A percentile compares a stretch with the other conserved stretches of the same genome.
These are phyloP conservation scores for Smittia sp. DNA, from an alignment of 2,888 invertebrate species.

Conservation along the genomic window DNA sequence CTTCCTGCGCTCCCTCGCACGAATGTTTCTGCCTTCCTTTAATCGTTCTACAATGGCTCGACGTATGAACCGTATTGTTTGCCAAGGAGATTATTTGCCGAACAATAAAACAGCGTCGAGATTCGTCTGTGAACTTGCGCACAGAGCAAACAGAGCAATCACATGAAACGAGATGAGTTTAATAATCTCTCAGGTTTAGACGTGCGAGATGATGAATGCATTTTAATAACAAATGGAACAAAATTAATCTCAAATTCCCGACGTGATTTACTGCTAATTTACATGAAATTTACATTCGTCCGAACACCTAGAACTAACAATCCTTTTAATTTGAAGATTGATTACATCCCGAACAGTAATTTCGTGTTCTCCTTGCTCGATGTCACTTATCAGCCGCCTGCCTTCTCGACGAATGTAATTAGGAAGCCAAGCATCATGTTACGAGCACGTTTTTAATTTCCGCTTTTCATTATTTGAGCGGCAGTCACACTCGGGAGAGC, in stretches of 20 bases:
- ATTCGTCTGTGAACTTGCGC: conserved; percentile 23
- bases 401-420: conserved; percentile 17
- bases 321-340: conserved; percentile 2
- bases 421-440: conserved; percentile 32
- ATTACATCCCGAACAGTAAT: not conserved
- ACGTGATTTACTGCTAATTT: not conserved
- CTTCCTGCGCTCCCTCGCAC: not conserved
- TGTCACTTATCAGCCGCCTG: conserved; percentile 16
- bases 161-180: conserved; percentile 9
- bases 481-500: conserved; percentile 14
- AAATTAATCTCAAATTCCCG: not conserved
- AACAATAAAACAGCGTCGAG: conserved; percentile 13
- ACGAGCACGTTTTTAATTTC: conserved; percentile 40
- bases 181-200: not conserved
- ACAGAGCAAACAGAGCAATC: conserved; percentile 17
- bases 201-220: conserved; percentile 11
- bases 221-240: conserved; percentile 1
- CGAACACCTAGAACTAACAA: not conserved
- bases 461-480: conserved; percentile 27
- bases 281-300: conserved; percentile 17
- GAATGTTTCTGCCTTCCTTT: not conserved
- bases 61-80: conserved; percentile 15
- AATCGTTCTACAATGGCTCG: conserved; percentile 9
- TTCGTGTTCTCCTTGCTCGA: not conserved
- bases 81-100: conserved; percentile 10